Conservation (phyloP, 64 coral and sea anemone species). For the Cladopsammia gracilis region DNA sequence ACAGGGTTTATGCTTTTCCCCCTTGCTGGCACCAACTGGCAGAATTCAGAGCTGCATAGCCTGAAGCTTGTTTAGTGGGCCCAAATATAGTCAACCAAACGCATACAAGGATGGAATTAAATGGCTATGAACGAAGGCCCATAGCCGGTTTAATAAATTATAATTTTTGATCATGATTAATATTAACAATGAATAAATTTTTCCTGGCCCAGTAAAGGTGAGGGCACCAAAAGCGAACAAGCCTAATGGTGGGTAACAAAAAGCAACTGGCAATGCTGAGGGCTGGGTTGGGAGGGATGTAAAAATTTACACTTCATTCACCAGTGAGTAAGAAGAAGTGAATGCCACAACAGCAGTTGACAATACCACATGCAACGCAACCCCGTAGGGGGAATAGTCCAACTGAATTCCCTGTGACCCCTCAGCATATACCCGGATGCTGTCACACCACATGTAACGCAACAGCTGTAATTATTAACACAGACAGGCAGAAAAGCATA, state of each 20-base stretch:
- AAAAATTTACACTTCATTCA: not conserved
- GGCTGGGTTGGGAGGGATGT: not conserved
- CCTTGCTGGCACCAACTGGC: too few species aligned
- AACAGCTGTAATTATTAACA: not conserved
- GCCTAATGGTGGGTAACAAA: not conserved
- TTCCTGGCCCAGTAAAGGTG: too few species aligned
- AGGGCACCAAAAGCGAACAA: not conserved
- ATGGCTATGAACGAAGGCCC: not conserved
- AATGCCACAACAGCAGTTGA: not conserved
- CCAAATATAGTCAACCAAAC: not conserved
- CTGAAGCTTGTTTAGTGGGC: conserved; percentile 19
- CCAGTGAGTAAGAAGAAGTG: not conserved
- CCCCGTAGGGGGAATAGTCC: not conserved
- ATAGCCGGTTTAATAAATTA: conserved; percentile 7
- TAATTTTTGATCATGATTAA: not conserved
- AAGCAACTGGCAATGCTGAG: not conserved
- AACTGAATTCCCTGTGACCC: not conserved
- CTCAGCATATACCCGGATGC: not conserved
- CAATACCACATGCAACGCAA: too few species aligned
- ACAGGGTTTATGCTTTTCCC: too few species aligned
- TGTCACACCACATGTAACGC: not conserved
- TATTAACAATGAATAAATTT: not conserved
- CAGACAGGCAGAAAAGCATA: too few species aligned
- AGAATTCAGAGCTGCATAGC: not conserved
- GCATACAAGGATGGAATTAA: not conserved